Conservation (phyloP, 2,888 invertebrate species). For the Saturnia japonica region DNA sequence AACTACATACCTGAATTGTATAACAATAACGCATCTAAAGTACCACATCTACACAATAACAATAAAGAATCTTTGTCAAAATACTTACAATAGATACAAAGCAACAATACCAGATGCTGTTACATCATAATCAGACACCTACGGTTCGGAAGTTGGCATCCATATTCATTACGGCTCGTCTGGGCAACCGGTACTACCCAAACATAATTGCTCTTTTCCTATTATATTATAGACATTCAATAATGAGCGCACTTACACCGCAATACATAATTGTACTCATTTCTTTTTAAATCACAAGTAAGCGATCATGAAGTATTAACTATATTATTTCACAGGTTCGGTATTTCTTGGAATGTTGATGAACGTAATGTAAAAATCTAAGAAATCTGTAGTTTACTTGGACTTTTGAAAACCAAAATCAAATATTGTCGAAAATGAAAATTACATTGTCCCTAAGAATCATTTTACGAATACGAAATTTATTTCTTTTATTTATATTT, state of each 20-base stretch:
- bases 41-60: slow-evolving; percentile 21
- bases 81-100: slow-evolving; percentile 24
- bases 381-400: background rate
- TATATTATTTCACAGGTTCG: background rate
- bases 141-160: slow-evolving; percentile 52
- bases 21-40: slow-evolving; percentile 12
- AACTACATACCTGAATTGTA: background rate
- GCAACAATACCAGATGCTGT: slow-evolving; percentile 33
- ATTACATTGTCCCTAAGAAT: background rate
- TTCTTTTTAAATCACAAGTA: background rate
- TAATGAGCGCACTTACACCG: background rate
- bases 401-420: background rate
- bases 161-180: slow-evolving; percentile 65
- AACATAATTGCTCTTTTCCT: slow-evolving; percentile 48
- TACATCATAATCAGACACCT: slow-evolving; percentile 68
- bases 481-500: background rate
- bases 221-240: slow-evolving; percentile 14
- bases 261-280: background rate
- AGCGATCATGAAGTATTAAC: background rate
- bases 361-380: background rate
- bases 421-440: background rate
- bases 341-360: background rate
- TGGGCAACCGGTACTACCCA: slow-evolving; percentile 52
- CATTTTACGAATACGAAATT: background rate
- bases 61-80: slow-evolving; percentile 29